Conservation (phyloP, 1,140 invertebrate genomes). For the Caenorhabditis latens region DNA sequence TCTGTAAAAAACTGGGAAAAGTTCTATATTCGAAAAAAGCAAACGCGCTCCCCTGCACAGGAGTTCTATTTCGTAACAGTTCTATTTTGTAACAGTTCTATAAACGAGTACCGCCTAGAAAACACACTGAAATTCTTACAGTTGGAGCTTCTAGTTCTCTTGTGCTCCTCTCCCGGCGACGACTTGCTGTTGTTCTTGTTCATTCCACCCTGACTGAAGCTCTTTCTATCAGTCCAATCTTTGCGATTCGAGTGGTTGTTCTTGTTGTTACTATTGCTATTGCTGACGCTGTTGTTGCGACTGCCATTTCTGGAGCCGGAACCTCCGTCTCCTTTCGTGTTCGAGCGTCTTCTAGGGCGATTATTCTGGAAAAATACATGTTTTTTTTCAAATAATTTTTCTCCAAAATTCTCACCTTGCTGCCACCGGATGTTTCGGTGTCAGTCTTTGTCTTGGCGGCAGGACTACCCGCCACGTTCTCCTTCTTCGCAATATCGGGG, state of each 20-base stretch:
- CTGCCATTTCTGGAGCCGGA: constrained; percentile 33
- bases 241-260: constrained; percentile 34
- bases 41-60: no score
- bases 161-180: constrained; percentile 58
- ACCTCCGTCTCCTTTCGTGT: constrained; percentile 47
- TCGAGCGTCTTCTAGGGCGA: constrained; percentile 50
- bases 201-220: constrained; percentile 50
- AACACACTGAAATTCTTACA: background rate
- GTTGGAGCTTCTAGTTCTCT: constrained; percentile 59
- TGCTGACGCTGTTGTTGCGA: constrained; percentile 52
- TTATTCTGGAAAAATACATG: background rate
- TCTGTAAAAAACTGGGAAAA: no score
- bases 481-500: constrained; percentile 51
- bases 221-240: constrained; percentile 57
- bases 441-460: constrained; percentile 45
- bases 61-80: no score
- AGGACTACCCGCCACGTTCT: constrained; percentile 51
- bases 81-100: no score
- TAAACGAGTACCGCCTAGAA: no score
- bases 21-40: no score
- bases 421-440: constrained; percentile 38
- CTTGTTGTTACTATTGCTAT: background rate
- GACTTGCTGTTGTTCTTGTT: background rate
- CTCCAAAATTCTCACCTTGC: background rate
- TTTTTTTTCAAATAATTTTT: background rate